Evolutionary conservation across 2,797 vertebrate species (phyloP).

Genomic region (Setipinna tenuifilis): DNA sequence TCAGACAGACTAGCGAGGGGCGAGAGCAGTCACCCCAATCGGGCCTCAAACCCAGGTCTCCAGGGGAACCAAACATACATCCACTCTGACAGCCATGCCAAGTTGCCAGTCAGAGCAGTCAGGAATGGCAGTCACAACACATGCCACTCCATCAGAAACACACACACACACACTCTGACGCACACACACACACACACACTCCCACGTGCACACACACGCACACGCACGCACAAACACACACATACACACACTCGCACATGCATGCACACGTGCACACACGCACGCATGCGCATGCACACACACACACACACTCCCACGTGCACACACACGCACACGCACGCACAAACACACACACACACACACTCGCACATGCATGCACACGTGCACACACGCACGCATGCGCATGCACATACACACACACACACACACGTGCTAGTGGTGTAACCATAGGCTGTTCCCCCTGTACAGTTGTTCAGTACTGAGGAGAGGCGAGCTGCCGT

Average conservation of each 20-base stretch:
- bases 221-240: background rate
- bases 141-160: too few species aligned
- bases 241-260: too few species aligned
- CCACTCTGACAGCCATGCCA: too few species aligned
- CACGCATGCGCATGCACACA: too few species aligned
- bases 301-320: background rate
- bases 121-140: too few species aligned
- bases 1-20: too few species aligned
- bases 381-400: background rate
- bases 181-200: background rate
- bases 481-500: slow-evolving; percentile 78
- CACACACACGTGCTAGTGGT: background rate
- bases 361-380: background rate
- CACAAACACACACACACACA: background rate
- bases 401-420: background rate
- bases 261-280: background rate
- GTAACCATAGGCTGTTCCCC: background rate
- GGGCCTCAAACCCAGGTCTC: too few species aligned
- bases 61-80: too few species aligned
- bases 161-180: background rate
- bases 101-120: too few species aligned
- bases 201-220: too few species aligned
- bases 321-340: background rate
- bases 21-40: too few species aligned
- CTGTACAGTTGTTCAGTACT: slow-evolving; percentile 81